Evolutionary conservation across 2,888 invertebrate species (phyloP).

Genomic region (Neuroscelio doddi): DNA sequence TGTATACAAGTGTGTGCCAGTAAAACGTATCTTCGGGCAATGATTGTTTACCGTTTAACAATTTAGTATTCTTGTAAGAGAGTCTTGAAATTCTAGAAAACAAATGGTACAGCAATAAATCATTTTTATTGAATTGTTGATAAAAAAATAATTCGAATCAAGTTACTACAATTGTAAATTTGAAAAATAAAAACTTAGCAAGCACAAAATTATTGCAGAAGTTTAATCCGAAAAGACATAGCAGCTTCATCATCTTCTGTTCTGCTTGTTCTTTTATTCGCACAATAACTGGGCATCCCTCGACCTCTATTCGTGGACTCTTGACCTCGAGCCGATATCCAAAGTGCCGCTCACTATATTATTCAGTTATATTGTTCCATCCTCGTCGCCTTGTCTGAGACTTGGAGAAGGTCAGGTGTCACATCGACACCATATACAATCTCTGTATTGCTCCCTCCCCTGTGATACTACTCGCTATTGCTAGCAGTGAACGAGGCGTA

Average conservation of each 20-base stretch:
- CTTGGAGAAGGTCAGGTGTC: constrained; percentile 43
- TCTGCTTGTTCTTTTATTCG: constrained; percentile 34
- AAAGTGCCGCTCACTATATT: constrained; percentile 51
- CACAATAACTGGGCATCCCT: constrained; percentile 28
- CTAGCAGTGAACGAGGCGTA: constrained; percentile 13
- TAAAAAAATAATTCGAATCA: no score
- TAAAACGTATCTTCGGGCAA: constrained; percentile 11
- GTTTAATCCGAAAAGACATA: constrained; percentile 1
- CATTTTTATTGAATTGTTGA: no score
- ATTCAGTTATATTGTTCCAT: constrained; percentile 60
- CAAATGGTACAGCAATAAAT: no score
- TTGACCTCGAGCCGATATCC: constrained; percentile 62
- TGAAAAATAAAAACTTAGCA: no score
- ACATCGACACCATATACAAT: constrained; percentile 16
- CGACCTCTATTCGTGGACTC: constrained; percentile 59
- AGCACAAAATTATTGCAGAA: not conserved
- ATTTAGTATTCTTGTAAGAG: no score
- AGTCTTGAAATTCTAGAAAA: no score
- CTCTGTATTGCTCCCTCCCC: constrained; percentile 15
- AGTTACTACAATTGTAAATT: no score
- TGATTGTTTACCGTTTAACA: not conserved
- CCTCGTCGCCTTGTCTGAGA: constrained; percentile 30
- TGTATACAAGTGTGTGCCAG: no score
- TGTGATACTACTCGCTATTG: constrained; percentile 12
- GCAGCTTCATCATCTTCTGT: constrained; percentile 9